Percentiles rank a stretch among this genome's conserved stretches.
Evolutionary conservation across 2,113 vertebrate genomes (phyloP).

Genomic region (Ondatra zibethicus): DNA sequence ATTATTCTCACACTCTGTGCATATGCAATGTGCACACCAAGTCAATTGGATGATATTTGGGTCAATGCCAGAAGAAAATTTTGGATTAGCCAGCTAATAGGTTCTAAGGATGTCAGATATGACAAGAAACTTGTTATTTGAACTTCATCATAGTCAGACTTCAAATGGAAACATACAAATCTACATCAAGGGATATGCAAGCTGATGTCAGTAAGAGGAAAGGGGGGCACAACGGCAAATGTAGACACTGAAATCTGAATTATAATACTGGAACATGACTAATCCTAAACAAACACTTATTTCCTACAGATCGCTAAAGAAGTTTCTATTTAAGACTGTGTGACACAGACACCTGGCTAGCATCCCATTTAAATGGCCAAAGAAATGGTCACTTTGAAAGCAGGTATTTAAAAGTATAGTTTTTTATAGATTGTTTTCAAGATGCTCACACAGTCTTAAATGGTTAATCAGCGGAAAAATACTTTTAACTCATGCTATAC

Average conservation of each 20-base stretch:
- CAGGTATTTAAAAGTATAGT: neutral
- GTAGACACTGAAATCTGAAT: neutral
- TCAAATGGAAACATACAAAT: neutral
- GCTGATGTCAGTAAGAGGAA: neutral
- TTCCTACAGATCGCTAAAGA: neutral
- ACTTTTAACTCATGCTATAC: neutral
- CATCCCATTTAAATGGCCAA: no score
- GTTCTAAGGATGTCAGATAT: neutral
- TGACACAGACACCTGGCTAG: no score
- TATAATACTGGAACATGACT: neutral
- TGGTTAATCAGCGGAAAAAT: neutral
- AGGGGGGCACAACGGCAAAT: no score
- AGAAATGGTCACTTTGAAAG: neutral
- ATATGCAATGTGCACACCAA: neutral
- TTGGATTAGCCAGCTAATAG: neutral
- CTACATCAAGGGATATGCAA: neutral
- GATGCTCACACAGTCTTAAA: neutral
- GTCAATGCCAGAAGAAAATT: neutral
- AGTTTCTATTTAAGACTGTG: neutral
- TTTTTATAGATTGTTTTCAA: neutral
- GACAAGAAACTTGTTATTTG: neutral
- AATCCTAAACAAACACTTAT: neutral
- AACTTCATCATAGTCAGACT: neutral
- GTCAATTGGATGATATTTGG: conserved; percentile 7
- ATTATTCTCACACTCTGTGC: neutral